phyloP scores from a whole-genome alignment of 2,797 vertebrate species.

The Rhabdomys pumilio region DNA sequence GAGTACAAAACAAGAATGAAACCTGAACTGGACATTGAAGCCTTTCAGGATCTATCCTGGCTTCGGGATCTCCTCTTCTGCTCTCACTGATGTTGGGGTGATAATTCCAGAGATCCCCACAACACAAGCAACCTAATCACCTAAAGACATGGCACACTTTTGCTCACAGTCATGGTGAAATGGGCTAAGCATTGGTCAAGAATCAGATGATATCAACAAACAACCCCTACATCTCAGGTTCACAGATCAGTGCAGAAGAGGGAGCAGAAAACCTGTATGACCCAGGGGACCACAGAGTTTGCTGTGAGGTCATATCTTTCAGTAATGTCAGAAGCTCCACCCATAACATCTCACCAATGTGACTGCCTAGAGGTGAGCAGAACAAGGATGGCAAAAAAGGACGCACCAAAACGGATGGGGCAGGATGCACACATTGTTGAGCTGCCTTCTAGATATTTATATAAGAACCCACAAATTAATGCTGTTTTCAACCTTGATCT shows the following conservation, averaged over 20 bases:
- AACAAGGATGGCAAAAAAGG: too few relatives aligned
- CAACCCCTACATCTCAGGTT: not conserved
- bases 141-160: too few relatives aligned
- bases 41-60: not conserved
- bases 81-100: not conserved
- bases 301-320: not conserved
- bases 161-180: too few relatives aligned
- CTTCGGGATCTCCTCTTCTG: not conserved
- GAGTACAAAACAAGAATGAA: not conserved
- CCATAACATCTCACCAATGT: not conserved
- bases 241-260: not conserved
- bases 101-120: not conserved
- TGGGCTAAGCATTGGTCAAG: not conserved
- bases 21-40: not conserved
- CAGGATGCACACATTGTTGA: not conserved
- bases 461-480: too few relatives aligned
- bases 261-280: not conserved
- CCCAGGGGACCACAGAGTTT: not conserved
- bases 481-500: not conserved
- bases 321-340: not conserved
- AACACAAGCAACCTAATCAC: not conserved
- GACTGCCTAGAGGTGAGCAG: too few relatives aligned
- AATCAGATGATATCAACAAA: not conserved
- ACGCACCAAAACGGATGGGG: too few relatives aligned
- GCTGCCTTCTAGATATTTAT: not conserved